Evolutionary conservation across 2,113 vertebrate genomes (phyloP), one percentile per base, ranked within the genome.

Genomic region (Pogona vitticeps): DNA sequence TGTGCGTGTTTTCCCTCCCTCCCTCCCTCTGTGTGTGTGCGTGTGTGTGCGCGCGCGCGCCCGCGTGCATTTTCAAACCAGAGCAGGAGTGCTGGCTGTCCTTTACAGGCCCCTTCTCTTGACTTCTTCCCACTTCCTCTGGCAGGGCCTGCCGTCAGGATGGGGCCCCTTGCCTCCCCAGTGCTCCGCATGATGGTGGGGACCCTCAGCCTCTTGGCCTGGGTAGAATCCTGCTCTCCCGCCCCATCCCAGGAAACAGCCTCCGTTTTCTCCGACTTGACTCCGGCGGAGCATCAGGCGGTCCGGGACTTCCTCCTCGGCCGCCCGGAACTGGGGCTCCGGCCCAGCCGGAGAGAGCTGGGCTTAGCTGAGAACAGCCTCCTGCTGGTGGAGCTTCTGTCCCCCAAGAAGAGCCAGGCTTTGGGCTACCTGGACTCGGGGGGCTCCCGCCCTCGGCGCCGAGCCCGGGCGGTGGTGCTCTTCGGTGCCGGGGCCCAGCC

Each of bases 181-280:
- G 26, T n/a, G 26, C 28, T 28, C 7, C 65, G 3, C 1, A 26
- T 7, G 28, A 42, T 0, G 0, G 38, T 84, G 68, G 52, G 3
- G 1, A 18, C 14, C 0, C 38, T 91, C 42, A 2, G 26, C 38
- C 0, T n/a, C 0, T 0, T 0, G 0, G 40, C 26, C 3, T 0
- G 20, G 33, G 23, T 33, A 6, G 1, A 2, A 20, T 0, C 14
- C 2, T 0, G 0, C 23, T n/a, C 61, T 20, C 3, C 56, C 0
- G 31, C 10, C 0, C 26, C 15, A 0, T 5, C 77, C 0, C 10
- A 9, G 0, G 76, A 85, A 0, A 7, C 1, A 0, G 95, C 96
- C 0, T 94, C 94, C 15, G 96, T 99, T 86, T 99, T 99, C 2
- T 94, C 97, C 0, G 98, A 98, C 95, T 97, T 99, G 90, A 96